Percentiles rank a stretch among this genome's conserved stretches.
Evolutionary conservation across 2,797 vertebrate genomes (phyloP).

Genomic region (Melanotaenia pygmaea): DNA sequence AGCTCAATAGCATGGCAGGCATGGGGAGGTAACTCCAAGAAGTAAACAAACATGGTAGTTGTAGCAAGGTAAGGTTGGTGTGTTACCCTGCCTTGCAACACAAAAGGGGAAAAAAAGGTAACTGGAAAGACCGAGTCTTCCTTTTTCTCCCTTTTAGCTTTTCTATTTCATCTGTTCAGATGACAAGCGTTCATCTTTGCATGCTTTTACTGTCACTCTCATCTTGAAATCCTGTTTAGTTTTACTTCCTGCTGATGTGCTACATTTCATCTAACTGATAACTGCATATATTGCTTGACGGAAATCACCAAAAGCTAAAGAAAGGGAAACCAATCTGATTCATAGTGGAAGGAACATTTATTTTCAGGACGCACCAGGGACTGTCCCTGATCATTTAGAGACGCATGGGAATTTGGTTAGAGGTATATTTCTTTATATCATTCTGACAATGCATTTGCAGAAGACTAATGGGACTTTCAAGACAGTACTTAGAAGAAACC

Average conservation of each 20-base stretch:
- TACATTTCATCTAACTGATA: slow-evolving; percentile 41
- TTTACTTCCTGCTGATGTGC: slow-evolving; percentile 31
- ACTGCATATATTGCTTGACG: slow-evolving; percentile 26
- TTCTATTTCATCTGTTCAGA: slow-evolving; percentile 12
- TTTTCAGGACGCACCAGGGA: slow-evolving; percentile 50
- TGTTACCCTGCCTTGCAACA: slow-evolving; percentile 6
- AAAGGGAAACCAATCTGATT: slow-evolving; percentile 43
- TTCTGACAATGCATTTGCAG: slow-evolving; percentile 37
- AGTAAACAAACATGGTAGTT: slow-evolving; percentile 73
- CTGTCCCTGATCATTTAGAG: slow-evolving; percentile 54
- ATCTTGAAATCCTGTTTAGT: slow-evolving; percentile 9
- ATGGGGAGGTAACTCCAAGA: slow-evolving; percentile 59
- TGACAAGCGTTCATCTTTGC: slow-evolving; percentile 10
- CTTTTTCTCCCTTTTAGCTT: slow-evolving; percentile 14
- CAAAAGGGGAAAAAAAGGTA: slow-evolving; percentile 12
- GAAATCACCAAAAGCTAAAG: slow-evolving; percentile 23
- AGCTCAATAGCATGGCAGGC: slow-evolving; percentile 57
- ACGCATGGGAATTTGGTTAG: slow-evolving; percentile 54
- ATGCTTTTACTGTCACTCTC: slow-evolving; percentile 9
- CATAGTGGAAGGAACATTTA: slow-evolving; percentile 34
- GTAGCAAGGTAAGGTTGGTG: slow-evolving; percentile 32
- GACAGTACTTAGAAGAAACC: slow-evolving; percentile 45
- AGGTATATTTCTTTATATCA: slow-evolving; percentile 38
- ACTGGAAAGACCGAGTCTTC: background rate
- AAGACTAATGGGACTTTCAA: slow-evolving; percentile 43